Conservation (phyloP, 2,113 vertebrate genomes). For the Sorex fumeus region DNA sequence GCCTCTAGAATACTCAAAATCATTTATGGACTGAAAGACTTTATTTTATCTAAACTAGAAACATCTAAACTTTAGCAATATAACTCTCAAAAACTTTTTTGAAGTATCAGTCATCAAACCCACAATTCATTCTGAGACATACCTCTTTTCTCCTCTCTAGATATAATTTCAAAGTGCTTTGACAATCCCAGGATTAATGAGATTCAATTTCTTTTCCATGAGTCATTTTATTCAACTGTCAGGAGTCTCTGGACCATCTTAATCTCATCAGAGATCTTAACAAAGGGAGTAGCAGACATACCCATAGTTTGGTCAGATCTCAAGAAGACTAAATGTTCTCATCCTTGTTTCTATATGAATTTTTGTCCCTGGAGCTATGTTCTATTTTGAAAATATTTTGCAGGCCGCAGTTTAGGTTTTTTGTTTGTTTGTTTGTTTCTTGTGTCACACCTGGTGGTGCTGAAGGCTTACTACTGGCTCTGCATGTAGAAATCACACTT, state of each 20-base stretch:
- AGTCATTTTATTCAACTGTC: background rate
- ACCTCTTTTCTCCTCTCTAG: background rate
- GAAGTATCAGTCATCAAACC: background rate
- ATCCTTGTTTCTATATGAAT: background rate
- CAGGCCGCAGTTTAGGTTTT: no score
- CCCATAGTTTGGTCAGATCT: conserved; percentile 12
- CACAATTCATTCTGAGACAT: background rate
- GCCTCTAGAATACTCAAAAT: background rate
- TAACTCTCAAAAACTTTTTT: background rate
- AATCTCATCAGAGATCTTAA: background rate
- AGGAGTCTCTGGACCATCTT: background rate
- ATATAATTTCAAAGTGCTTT: background rate
- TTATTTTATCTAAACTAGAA: background rate
- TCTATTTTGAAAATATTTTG: conserved; percentile 38
- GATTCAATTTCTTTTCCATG: background rate
- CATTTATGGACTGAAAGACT: background rate
- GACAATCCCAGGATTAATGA: background rate
- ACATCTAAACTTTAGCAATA: background rate
- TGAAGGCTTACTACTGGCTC: no score
- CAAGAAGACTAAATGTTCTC: background rate
- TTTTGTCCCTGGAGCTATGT: background rate
- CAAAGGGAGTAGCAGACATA: background rate
- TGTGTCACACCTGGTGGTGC: no score
- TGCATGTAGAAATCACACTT: no score
- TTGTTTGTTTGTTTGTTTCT: no score